Conservation (phyloP, 2,888 invertebrate species). For the Allophyes oxyacanthae region DNA sequence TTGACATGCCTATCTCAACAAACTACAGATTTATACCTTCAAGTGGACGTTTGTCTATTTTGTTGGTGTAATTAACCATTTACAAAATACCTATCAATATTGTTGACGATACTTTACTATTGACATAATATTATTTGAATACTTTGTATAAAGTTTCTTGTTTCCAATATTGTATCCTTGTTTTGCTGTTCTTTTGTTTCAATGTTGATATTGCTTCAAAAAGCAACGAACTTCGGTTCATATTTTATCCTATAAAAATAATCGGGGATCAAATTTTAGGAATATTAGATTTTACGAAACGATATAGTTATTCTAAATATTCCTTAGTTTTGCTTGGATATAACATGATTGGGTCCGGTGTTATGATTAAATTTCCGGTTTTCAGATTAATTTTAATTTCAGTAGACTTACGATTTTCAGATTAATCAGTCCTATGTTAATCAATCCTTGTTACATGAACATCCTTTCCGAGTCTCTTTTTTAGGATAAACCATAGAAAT, state of each 20-base stretch:
- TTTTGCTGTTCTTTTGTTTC: not conserved
- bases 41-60: too few relatives aligned
- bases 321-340: constrained; percentile 3
- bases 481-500: too few relatives aligned
- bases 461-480: too few relatives aligned
- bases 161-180: too few relatives aligned
- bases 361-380: constrained; percentile 49
- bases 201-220: not conserved
- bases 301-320: constrained; percentile 1
- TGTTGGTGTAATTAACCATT: too few relatives aligned
- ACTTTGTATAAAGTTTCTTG: too few relatives aligned
- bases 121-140: too few relatives aligned
- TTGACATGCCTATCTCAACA: too few relatives aligned
- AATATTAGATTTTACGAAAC: constrained; percentile 22
- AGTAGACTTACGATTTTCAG: constrained; percentile 18
- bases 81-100: too few relatives aligned
- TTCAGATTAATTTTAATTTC: constrained; percentile 21
- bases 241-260: constrained; percentile 1
- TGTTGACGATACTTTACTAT: too few relatives aligned
- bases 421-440: constrained; percentile 17
- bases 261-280: constrained; percentile 6
- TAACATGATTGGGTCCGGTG: constrained; percentile 20
- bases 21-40: too few relatives aligned
- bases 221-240: not conserved
- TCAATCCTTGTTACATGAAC: constrained; percentile 12